Evolutionary conservation across 1,140 invertebrate species (phyloP).

Genomic region (Drepana arcuata): DNA sequence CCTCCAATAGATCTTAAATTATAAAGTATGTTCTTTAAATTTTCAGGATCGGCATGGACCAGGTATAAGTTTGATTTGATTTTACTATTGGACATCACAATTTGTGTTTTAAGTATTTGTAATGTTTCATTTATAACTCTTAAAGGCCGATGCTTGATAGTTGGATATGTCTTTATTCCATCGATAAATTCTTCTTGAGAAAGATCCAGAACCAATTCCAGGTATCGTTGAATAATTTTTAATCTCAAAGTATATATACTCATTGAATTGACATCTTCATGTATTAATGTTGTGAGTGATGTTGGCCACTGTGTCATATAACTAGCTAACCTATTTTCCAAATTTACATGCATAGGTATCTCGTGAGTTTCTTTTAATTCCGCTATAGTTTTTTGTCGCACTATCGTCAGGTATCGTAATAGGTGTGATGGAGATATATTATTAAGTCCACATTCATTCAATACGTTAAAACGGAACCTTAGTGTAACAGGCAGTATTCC

Average conservation of each 20-base stretch:
- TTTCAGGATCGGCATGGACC: conserved; percentile 55
- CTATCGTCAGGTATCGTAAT: conserved; percentile 41
- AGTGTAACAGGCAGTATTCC: conserved; percentile 47
- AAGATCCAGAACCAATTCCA: conserved; percentile 61
- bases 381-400: conserved; percentile 44
- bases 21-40: conserved; percentile 61
- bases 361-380: conserved; percentile 42
- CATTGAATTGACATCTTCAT: conserved; percentile 30
- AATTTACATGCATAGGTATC: conserved; percentile 34
- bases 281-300: conserved; percentile 44
- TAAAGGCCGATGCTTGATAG: conserved; percentile 65
- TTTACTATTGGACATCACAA: conserved; percentile 58
- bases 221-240: conserved; percentile 57
- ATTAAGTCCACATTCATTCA: conserved; percentile 53
- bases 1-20: conserved; percentile 53
- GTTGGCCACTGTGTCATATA: conserved; percentile 48
- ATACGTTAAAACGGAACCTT: conserved; percentile 42
- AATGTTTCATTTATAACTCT: conserved; percentile 60
- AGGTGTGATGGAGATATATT: conserved; percentile 25
- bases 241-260: conserved; percentile 44
- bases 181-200: conserved; percentile 55
- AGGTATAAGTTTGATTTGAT: conserved; percentile 69
- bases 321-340: conserved; percentile 58
- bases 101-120: conserved; percentile 55
- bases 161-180: conserved; percentile 58